Base-by-base conservation (phyloP, 2,113 vertebrate species). In the Rynchops niger region DNA sequence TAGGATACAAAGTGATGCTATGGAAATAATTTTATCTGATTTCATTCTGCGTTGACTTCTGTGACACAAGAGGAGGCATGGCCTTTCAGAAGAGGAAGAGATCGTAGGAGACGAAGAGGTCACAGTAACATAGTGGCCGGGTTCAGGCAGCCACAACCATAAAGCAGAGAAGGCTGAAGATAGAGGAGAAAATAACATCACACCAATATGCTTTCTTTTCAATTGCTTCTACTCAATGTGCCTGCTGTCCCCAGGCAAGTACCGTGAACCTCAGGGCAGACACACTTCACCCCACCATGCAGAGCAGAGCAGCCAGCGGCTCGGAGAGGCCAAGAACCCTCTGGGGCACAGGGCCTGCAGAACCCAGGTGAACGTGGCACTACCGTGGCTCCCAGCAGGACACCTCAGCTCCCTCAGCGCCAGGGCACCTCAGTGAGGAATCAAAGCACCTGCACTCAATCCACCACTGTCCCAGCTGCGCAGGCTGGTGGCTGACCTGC, bases 391-490 rank as follows among this genome's bases (percentile, higher is more conserved):
- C 26, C 50, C 55, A 47, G 18, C 65, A 50, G 49, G 26, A 55
- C 49, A 26, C 43, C 38, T 22, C 49, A 27, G 91, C 53, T 77
- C 21, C 53, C 19, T 50, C 29, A 32, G 59, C 29, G 38, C 14
- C 0, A 0, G 5, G 34, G n/a, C 32, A 90, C 43, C 53, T 25
- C 0, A 0, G 18, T 13, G 61, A 85, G 56, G 45, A 61, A 71
- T 13, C 25, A 38, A 63, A 63, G 58, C 26, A 72, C 9, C 30
- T 29, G 30, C 30, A 9, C 36, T 6, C 71, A 79, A 56, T 25
- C 47, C 38, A 69, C 55, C 22, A 36, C 32, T 1, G 1, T 30
- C 45, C 45, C 71, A 74, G 55, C 77, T 65, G 21, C 1, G 0
- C 43, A 55, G 49, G 52, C 20, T 52, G 45, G 10, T 8, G 5